A percentile compares a stretch with the other conserved stretches of the same genome.
Evolutionary conservation across 2,888 invertebrate species (phyloP).

Genomic region (Podabrus alpinus): DNA sequence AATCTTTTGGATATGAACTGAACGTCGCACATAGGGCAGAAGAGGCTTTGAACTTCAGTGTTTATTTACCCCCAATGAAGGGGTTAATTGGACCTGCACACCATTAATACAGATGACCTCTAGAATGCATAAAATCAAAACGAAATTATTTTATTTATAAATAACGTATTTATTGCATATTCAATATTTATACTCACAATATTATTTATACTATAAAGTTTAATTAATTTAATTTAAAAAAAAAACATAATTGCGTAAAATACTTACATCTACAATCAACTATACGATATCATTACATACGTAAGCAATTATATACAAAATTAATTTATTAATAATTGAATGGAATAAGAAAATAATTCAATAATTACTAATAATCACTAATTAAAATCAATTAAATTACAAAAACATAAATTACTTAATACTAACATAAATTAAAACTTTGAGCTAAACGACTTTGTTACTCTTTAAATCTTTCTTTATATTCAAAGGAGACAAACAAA

Average conservation of each 20-base stretch:
- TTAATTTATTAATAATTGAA: not conserved
- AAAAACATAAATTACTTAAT: not conserved
- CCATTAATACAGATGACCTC: too few relatives aligned
- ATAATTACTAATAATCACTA: not conserved
- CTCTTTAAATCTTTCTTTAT: slow-evolving; percentile 47
- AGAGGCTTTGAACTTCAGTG: too few relatives aligned
- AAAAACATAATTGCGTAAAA: not conserved
- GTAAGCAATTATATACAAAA: not conserved
- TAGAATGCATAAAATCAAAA: too few relatives aligned
- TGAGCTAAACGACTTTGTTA: slow-evolving; percentile 42
- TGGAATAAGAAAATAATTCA: not conserved
- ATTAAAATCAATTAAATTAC: not conserved
- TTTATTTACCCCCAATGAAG: too few relatives aligned
- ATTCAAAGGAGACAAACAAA: slow-evolving; percentile 57
- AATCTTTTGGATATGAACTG: too few relatives aligned
- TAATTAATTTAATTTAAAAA: not conserved
- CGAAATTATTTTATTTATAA: not conserved
- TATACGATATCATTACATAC: not conserved
- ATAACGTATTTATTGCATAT: not conserved
- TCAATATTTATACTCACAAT: not conserved
- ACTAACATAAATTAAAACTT: not conserved
- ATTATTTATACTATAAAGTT: not conserved
- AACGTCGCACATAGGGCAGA: too few relatives aligned
- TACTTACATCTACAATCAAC: not conserved
- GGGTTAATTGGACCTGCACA: too few relatives aligned